Conservation (phyloP, 2,888 invertebrate genomes). For the Nemotelus nigrinus region DNA sequence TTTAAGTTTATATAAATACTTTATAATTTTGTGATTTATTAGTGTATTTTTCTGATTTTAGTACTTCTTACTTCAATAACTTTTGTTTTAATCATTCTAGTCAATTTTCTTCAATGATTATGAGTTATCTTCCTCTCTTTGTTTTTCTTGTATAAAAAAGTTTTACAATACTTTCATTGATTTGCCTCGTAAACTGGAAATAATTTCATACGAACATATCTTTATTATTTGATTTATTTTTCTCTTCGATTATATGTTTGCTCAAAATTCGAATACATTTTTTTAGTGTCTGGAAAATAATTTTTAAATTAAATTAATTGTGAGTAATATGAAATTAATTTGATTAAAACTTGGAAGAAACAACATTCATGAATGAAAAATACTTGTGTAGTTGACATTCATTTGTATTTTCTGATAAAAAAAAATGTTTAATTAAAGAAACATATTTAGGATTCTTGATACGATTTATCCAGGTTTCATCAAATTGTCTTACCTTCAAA, state of each 20-base stretch:
- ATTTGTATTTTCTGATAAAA: too few species aligned
- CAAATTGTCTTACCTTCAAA: too few species aligned
- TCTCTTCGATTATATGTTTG: neutral
- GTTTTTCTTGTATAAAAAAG: neutral
- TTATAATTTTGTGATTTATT: constrained; percentile 33
- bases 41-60: constrained; percentile 21
- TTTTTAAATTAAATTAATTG: too few species aligned
- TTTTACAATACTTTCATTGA: neutral
- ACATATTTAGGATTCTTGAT: too few species aligned
- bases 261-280: too few species aligned
- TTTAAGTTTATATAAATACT: constrained; percentile 35
- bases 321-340: too few species aligned
- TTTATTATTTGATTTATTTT: neutral
- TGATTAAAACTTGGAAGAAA: too few species aligned
- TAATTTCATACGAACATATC: neutral
- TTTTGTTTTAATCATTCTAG: neutral
- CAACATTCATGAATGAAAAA: too few species aligned
- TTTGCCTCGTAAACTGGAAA: neutral
- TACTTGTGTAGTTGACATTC: too few species aligned
- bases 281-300: too few species aligned
- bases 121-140: neutral
- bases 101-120: constrained; percentile 5
- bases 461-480: too few species aligned
- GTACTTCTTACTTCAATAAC: constrained; percentile 28
- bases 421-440: too few species aligned